A percentile compares a stretch with the other conserved stretches of the same genome.
These are phyloP conservation scores for Hippoglossus hippoglossus DNA, from an alignment of 2,797 vertebrate genomes.

Conservation along the genomic window DNA sequence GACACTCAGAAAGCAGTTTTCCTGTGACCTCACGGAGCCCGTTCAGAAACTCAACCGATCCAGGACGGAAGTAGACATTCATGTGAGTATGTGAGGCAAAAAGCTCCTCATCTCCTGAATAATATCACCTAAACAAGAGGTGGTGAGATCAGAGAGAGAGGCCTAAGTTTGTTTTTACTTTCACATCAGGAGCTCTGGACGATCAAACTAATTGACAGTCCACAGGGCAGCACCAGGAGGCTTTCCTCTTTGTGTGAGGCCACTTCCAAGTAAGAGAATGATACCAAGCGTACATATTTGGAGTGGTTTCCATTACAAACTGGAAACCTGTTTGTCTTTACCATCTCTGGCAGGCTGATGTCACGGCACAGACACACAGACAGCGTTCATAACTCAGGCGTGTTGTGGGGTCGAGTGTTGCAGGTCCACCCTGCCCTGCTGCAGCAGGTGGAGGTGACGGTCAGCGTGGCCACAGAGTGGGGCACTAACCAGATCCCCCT, in stretches of 20 bases:
- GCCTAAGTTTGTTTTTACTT: neutral
- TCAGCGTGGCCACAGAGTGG: constrained; percentile 66
- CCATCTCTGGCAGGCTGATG: constrained; percentile 64
- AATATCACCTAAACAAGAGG: neutral
- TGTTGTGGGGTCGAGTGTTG: constrained; percentile 68
- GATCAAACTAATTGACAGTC: constrained; percentile 64
- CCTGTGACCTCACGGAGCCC: constrained; percentile 8
- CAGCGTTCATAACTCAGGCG: constrained; percentile 47
- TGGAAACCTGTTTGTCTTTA: neutral
- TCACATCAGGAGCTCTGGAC: constrained; percentile 68
- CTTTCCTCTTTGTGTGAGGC: constrained; percentile 64
- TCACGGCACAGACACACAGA: constrained; percentile 61
- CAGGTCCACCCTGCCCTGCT: constrained; percentile 68
- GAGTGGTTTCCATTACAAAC: neutral
- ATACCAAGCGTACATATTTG: neutral
- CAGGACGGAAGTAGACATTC: constrained; percentile 38
- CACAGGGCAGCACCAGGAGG: constrained; percentile 76
- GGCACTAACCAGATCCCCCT: constrained; percentile 55
- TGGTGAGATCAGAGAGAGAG: constrained; percentile 6
- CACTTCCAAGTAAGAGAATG: constrained; percentile 65
- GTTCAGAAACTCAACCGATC: constrained; percentile 56
- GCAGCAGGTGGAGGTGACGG: constrained; percentile 63
- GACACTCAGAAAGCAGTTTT: constrained; percentile 22
- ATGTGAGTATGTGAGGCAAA: constrained; percentile 66
- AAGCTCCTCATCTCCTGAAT: neutral